Base-by-base conservation (phyloP, 1,140 invertebrate species). In the Holcopasites calliopsidis region DNA sequence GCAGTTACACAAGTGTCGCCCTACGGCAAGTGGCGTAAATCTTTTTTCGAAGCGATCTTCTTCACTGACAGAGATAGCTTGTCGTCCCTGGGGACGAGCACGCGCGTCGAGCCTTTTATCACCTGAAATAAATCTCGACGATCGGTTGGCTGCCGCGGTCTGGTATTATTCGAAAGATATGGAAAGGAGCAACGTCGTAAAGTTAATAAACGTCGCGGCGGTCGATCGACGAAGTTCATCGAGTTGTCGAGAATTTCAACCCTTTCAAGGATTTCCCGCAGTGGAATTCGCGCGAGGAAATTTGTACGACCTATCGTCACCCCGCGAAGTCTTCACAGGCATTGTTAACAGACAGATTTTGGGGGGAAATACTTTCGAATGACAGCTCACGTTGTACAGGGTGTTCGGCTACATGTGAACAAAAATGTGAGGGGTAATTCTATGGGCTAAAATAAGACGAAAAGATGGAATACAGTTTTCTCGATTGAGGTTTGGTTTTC, bases 201-300 rank as follows among this genome's bases (percentile, higher is more conserved):
- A 83, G 75, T 60, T 78, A 78, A 83, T 82, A 82, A 78, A 83
- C 68, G 80, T 65, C 49, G 60, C 31, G 65, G 21, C 35, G 3
- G 31, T 26, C 70, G 49, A 62, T 50, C 64, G 68, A 28, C 7
- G 50, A 73, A 49, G 57, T 81, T 81, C 73, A 81, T 81, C 62
- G 78, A 54, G 54, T 44, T 49, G 33, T 38, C 74, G 35, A 49
- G 50, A 65, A 64, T 81, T 78, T 66, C 79, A 70, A 77, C 72
- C 80, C 62, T 77, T 58, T 35, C 28, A 16, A 11, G 52, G 54
- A 77, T 76, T 80, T 57, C 62, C 62, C 62, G 26, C 40, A 47
- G 49, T 66, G 38, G n/a, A 42, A 69, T 62, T 11, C 49, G 44
- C 1, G 38, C 50, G 55, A 21, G 49, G 16, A 66, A 66, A 40